phyloP scores from a whole-genome alignment of 2,113 vertebrate species.

The Tachycineta bicolor region DNA sequence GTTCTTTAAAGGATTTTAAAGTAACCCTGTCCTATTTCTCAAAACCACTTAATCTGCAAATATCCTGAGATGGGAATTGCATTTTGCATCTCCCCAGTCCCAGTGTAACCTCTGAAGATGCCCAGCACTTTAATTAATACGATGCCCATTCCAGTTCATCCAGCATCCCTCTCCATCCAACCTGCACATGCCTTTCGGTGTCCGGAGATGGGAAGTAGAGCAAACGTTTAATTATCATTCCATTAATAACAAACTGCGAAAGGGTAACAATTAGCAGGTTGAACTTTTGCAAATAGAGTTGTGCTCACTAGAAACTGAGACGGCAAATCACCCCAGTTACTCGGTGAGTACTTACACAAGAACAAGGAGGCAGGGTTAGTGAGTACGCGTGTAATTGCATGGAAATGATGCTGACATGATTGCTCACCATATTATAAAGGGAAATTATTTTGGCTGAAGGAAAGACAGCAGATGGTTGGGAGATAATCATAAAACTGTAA shows the following conservation, averaged over 20 bases:
- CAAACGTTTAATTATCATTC: not conserved
- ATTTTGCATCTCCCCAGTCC: not conserved
- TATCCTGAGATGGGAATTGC: not conserved
- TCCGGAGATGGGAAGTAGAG: not conserved
- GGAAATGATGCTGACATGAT: not conserved
- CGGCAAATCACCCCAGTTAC: not conserved
- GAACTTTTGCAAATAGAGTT: not conserved
- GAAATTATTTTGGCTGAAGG: slow-evolving; percentile 45
- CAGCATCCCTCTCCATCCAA: not conserved
- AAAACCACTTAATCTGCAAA: not conserved
- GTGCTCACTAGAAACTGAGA: not conserved
- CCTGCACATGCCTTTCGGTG: not conserved
- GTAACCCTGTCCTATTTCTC: not conserved
- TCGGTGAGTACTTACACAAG: not conserved
- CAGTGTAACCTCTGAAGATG: not conserved
- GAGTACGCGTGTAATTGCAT: not conserved
- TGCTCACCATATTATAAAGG: not conserved
- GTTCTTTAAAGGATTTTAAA: not conserved
- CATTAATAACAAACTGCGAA: not conserved
- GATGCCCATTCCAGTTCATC: not conserved
- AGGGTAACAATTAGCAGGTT: not conserved
- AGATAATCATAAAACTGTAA: slow-evolving; percentile 23
- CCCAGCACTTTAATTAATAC: not conserved
- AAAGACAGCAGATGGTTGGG: slow-evolving; percentile 33
- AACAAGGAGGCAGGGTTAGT: not conserved